Conservation (phyloP, 2,888 invertebrate genomes). For the Chaetoderma sp. region DNA sequence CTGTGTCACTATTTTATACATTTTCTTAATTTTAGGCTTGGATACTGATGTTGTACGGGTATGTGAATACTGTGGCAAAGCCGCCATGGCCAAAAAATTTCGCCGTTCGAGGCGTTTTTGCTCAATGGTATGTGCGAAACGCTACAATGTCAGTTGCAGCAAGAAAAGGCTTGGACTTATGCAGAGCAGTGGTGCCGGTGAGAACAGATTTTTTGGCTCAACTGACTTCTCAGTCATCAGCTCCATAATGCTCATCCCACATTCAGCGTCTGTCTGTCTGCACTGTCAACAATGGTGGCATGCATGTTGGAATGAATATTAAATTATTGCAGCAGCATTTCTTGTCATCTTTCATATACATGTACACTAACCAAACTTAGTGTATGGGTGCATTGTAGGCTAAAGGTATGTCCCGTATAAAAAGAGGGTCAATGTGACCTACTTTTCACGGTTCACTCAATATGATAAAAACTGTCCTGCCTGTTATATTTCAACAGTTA, state of each 20-base stretch:
- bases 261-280: slow-evolving; percentile 24
- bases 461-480: too few relatives aligned
- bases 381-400: too few relatives aligned
- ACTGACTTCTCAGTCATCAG: not conserved
- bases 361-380: too few relatives aligned
- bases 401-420: too few relatives aligned
- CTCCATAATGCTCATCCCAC: slow-evolving; percentile 30
- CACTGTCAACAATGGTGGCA: slow-evolving; percentile 10
- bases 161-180: too few relatives aligned
- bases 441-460: too few relatives aligned
- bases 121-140: slow-evolving; percentile 80
- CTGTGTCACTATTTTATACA: not conserved
- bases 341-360: not conserved
- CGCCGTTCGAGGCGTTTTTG: slow-evolving; percentile 81
- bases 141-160: slow-evolving; percentile 71
- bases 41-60: slow-evolving; percentile 43
- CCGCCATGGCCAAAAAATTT: slow-evolving; percentile 76
- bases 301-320: too few relatives aligned
- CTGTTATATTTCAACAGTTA: not conserved
- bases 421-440: too few relatives aligned
- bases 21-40: not conserved
- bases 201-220: slow-evolving; percentile 53
- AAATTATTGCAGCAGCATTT: not conserved
- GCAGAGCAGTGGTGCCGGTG: too few relatives aligned
- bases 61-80: slow-evolving; percentile 82